Percentiles rank a stretch among this genome's conserved stretches.
These are phyloP conservation scores for Bursaphelenchus mucronatus DNA, from an alignment of 1,140 invertebrate genomes.

Conservation along the genomic window DNA sequence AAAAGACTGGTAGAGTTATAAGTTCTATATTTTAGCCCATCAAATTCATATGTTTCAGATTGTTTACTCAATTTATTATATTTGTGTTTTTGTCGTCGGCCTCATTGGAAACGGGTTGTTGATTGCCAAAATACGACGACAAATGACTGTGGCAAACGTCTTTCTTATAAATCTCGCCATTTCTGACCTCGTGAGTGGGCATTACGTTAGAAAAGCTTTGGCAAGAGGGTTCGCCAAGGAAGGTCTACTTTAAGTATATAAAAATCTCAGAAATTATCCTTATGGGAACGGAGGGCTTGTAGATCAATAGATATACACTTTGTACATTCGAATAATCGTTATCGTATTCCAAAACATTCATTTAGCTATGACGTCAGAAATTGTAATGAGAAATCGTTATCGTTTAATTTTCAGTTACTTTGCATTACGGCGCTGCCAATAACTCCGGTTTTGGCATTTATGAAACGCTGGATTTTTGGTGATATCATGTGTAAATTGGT, in stretches of 20 bases:
- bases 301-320: background rate
- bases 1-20: slow-evolving; percentile 9
- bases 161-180: slow-evolving; percentile 58
- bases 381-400: background rate
- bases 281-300: no score
- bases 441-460: slow-evolving; percentile 58
- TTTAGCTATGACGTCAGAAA: background rate
- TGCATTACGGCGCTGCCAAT: slow-evolving; percentile 60
- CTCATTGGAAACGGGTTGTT: slow-evolving; percentile 58
- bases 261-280: no score
- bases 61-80: slow-evolving; percentile 51
- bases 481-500: slow-evolving; percentile 50
- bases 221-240: no score
- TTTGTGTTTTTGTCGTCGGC: slow-evolving; percentile 55
- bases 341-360: no score
- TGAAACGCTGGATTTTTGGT: slow-evolving; percentile 53
- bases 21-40: no score
- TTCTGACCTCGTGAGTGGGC: slow-evolving; percentile 51
- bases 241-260: no score
- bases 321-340: no score
- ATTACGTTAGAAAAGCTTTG: background rate
- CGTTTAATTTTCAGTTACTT: slow-evolving; percentile 48
- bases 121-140: slow-evolving; percentile 49
- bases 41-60: slow-evolving; percentile 39
- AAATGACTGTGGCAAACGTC: slow-evolving; percentile 56